Evolutionary conservation across 2,113 vertebrate species (phyloP).

Genomic region (Anthoscopus minutus): DNA sequence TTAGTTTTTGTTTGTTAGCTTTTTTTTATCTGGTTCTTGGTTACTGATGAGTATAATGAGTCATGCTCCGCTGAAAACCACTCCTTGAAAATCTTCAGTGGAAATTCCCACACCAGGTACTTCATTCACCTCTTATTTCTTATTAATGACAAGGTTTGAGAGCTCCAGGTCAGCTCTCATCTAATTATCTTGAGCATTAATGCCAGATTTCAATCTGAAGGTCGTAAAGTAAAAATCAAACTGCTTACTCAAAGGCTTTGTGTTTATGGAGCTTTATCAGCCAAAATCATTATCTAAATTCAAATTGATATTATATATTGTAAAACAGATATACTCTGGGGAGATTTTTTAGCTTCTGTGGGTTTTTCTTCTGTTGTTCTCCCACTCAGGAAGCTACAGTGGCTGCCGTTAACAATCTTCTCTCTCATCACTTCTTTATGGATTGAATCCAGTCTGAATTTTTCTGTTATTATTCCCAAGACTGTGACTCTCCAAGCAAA

Average conservation of each 20-base stretch:
- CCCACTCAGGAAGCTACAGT: background rate
- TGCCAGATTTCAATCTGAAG: background rate
- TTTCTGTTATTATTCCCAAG: background rate
- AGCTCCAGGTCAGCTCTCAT: background rate
- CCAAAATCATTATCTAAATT: background rate
- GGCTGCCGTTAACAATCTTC: background rate
- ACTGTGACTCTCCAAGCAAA: background rate
- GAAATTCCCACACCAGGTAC: background rate
- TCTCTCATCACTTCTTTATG: background rate
- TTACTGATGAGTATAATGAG: background rate
- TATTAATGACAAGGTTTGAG: background rate
- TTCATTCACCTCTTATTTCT: background rate
- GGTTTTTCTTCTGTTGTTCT: rapidly evolving
- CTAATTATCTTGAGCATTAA: background rate
- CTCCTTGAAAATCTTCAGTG: background rate
- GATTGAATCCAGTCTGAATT: background rate
- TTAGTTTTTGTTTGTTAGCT: no score
- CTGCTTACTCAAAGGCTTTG: background rate
- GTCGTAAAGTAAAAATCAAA: background rate
- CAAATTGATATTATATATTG: background rate
- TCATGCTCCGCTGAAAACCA: background rate
- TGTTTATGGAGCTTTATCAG: background rate
- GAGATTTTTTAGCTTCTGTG: background rate
- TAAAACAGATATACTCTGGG: background rate
- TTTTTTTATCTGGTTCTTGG: background rate